These are phyloP conservation scores for Entomobrya proxima DNA, from an alignment of 2,888 invertebrate species.

Conservation along the genomic window DNA sequence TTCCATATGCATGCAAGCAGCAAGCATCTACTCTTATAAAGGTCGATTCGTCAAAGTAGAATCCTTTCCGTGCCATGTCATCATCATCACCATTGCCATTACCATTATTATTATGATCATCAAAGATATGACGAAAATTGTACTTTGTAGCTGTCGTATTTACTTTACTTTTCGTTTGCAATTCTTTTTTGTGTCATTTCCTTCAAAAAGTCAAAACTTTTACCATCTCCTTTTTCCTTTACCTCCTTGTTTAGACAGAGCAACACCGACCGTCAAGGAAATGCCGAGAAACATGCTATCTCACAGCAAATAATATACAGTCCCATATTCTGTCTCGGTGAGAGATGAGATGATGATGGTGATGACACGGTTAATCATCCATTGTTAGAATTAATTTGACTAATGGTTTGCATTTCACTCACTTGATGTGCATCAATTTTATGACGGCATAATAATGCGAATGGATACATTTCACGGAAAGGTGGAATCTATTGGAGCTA, in stretches of 20 bases:
- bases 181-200: neutral
- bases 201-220: neutral
- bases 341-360: neutral
- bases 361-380: conserved; percentile 40
- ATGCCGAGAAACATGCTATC: too few species aligned
- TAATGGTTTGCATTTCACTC: conserved; percentile 65
- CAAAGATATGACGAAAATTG: conserved; percentile 42
- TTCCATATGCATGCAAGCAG: too few species aligned
- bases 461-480: neutral
- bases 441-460: conserved; percentile 18
- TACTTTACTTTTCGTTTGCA: neutral
- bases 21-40: neutral
- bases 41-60: neutral
- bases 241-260: neutral
- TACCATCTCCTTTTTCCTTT: neutral
- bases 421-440: conserved; percentile 18
- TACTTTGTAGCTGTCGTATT: neutral
- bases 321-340: too few species aligned
- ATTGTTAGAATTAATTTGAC: conserved; percentile 69
- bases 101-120: conserved; percentile 36
- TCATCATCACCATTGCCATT: conserved; percentile 7
- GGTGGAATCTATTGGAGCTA: neutral
- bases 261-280: neutral
- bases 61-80: neutral
- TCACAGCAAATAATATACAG: too few species aligned